Base-by-base conservation (phyloP, 2,888 invertebrate species). In the Sphaerophoria rueppellii region DNA sequence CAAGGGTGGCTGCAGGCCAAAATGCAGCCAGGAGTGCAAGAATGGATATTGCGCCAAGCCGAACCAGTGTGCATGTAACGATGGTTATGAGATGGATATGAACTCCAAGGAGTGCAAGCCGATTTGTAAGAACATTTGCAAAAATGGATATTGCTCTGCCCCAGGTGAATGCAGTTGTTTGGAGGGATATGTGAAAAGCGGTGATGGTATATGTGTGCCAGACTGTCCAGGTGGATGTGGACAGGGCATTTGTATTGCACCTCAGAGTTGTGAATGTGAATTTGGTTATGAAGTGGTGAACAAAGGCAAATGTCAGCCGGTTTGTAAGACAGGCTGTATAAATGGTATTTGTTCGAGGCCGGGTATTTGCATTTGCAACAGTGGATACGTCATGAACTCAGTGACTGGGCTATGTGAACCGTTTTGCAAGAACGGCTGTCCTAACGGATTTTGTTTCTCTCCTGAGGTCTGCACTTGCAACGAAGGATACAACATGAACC, bases 331-430 rank as follows among this genome's bases (percentile, higher is more conserved):
- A 7, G 82, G 82, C 6, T 89, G 89, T 71, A 76, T 60, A 4
- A 93, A 93, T 73, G 94, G 94, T 14, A 91, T 91, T 55, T 94
- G 94, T 88, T 92, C 93, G 0, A 92, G 92, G 0, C 93, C 94
- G 0, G 93, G 93, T 81, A 89, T 91, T 0, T 95, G 95, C 89
- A 90, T 89, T 24, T 94, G 94, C 87, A 89, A 90, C 14, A 87
- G 90, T 5, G 94, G 94, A 0, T 94, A 91, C 87, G 89, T 89
- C 9, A 34, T n/a, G 37, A 6, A 40, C 6, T 0, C n/a, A 0
- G 0, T 0, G 0, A 24, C 12, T 0, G 40, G 6, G 43, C 65
- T 67, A 52, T 89, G 89, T 74, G 63, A 82, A 35, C 89, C 88
- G 7, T 55, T 87, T 7, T 90, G 89, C 80, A 48, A 60, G 34